phyloP scores from a whole-genome alignment of 2,888 invertebrate species.

The Heliconius ismenius region DNA sequence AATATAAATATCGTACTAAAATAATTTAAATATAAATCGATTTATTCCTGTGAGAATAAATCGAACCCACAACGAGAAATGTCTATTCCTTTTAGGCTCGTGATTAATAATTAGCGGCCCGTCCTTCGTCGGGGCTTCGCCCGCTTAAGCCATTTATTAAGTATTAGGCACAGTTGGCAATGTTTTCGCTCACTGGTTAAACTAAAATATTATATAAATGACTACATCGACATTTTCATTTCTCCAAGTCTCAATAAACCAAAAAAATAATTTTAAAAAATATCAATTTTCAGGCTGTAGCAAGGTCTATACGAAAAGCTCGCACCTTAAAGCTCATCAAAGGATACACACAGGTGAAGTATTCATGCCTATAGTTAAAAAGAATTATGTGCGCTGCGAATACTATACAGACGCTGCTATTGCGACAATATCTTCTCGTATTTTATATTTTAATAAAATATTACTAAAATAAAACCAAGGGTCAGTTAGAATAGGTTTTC shows the following conservation, averaged over 20 bases:
- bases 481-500: neutral
- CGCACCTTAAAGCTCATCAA: conserved; percentile 98
- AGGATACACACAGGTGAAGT: conserved; percentile 95
- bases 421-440: neutral
- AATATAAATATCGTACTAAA: neutral
- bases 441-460: neutral
- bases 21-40: neutral
- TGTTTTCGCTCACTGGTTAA: neutral
- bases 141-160: too few species aligned
- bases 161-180: too few species aligned
- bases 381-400: conserved; percentile 38
- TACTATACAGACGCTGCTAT: conserved; percentile 6
- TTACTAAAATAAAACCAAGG: neutral
- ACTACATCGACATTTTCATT: neutral
- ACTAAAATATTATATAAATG: neutral
- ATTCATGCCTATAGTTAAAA: neutral
- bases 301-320: conserved; percentile 98
- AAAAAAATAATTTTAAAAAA: neutral
- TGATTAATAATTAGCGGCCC: too few species aligned
- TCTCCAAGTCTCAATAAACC: neutral
- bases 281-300: conserved; percentile 89
- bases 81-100: neutral
- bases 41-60: neutral
- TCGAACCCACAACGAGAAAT: neutral
- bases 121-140: too few species aligned